Conservation (phyloP, 2,113 vertebrate genomes). For the Phyllostomus discolor region DNA sequence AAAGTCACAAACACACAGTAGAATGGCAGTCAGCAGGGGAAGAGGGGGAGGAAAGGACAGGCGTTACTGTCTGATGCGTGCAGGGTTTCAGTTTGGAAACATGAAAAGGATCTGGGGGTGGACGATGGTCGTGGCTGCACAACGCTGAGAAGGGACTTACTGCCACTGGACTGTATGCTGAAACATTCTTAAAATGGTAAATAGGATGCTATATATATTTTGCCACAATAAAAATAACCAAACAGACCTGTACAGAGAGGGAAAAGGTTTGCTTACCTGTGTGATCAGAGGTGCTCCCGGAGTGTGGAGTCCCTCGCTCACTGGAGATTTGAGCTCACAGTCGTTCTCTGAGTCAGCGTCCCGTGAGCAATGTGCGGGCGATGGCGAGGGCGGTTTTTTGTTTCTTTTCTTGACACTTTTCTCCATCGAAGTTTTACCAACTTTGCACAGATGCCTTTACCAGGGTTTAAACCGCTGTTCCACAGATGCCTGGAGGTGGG, state of each 20-base stretch:
- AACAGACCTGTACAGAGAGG: background rate
- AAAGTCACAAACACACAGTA: background rate
- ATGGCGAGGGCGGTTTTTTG: background rate
- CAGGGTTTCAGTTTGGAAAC: background rate
- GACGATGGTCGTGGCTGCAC: background rate
- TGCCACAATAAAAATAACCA: background rate
- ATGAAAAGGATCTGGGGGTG: background rate
- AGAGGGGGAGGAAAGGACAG: no score
- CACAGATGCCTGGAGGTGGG: background rate
- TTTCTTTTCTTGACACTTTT: background rate
- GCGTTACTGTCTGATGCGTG: background rate
- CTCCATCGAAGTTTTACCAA: background rate
- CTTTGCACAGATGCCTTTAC: background rate
- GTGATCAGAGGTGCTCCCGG: background rate
- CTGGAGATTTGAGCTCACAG: background rate
- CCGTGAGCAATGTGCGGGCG: background rate
- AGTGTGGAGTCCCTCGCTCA: background rate
- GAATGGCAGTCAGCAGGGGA: background rate
- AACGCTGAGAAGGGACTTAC: background rate
- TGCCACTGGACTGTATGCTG: background rate
- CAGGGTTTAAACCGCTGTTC: background rate
- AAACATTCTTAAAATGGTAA: background rate
- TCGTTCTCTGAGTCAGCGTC: background rate
- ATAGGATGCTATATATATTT: background rate
- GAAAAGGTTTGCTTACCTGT: background rate